Base-by-base conservation (phyloP, 2,888 invertebrate species). In the Folsomia candida region DNA sequence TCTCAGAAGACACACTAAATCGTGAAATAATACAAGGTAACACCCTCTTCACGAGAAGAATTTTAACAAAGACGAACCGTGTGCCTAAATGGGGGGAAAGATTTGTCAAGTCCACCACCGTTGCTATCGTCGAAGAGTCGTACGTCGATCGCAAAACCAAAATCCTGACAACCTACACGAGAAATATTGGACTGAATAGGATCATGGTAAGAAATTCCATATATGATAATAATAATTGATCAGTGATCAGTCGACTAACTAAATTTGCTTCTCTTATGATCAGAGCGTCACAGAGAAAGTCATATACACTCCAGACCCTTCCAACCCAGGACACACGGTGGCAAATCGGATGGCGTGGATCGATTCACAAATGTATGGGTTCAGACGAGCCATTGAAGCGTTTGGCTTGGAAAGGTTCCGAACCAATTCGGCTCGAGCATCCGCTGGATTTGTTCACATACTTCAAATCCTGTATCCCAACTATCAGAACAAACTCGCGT, bases 61-160 rank as follows among this genome's bases (percentile, higher is more conserved):
- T 87, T 11, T 80, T 86, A 61, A 83, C 84, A 18, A 86, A 87
- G 80, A 85, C 84, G 2, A 84, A 83, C 71, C 78, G 80, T 18
- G 70, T 84, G 47, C 85, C 85, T 1, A 82, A 82, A 72, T 84
- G 84, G 84, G 84, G 83, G 22, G 82, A 83, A 76, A 79, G 81
- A 54, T 29, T 64, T 51, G 76, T 83, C 2, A 61, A 75, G 77
- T 58, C 80, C 72, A 70, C 78, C 80, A 57, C 67, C 60, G 84
- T 86, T 22, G 83, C 82, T 54, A 83, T 86, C 2, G 80, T 87
- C 3, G 87, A 87, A 79, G 86, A 87, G 76, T 85, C 86, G 1
- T 79, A 86, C 22, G 84, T 86, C n/a, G 86, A 87, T 74, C 82
- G 83, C 1, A 76, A 77, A 0, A 76, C 81, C 1, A 82, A 82